Evolutionary conservation across 2,113 vertebrate species (phyloP).

Genomic region (Amia ocellicauda): DNA sequence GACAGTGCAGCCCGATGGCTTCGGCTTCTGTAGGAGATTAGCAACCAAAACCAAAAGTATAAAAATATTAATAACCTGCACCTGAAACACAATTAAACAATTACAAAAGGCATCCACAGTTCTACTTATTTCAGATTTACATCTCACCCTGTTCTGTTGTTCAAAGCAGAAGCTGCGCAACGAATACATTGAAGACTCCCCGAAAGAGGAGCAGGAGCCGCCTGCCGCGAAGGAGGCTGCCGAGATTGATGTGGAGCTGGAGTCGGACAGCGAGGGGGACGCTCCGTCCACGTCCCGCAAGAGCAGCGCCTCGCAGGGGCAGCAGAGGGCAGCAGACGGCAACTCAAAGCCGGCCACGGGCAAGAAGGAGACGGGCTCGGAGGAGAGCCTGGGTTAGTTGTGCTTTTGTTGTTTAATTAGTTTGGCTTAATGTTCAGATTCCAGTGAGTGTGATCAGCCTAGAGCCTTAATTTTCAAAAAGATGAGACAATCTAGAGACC

Average conservation of each 20-base stretch:
- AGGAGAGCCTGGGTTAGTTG: background rate
- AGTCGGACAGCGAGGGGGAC: constrained; percentile 35
- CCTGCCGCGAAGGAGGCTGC: constrained; percentile 11
- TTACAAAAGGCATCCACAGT: background rate
- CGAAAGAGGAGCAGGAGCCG: background rate
- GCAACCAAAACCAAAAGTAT: background rate
- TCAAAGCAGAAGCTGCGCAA: background rate
- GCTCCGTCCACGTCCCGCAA: constrained; percentile 4
- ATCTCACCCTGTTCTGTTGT: background rate
- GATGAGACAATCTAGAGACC: no score
- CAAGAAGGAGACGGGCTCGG: background rate
- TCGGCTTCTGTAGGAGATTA: constrained; percentile 9
- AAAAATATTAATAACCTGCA: background rate
- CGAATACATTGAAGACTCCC: background rate
- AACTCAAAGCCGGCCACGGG: background rate
- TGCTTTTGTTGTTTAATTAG: no score
- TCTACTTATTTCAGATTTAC: background rate
- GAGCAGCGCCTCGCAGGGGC: background rate
- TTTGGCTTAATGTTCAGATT: no score
- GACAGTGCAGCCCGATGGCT: background rate
- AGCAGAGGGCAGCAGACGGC: background rate
- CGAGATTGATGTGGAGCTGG: constrained; percentile 43
- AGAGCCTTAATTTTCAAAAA: no score
- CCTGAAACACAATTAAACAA: no score
- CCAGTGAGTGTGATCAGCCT: no score